Conservation (phyloP, 2,113 vertebrate genomes). For the Gallinago jamesoni region DNA sequence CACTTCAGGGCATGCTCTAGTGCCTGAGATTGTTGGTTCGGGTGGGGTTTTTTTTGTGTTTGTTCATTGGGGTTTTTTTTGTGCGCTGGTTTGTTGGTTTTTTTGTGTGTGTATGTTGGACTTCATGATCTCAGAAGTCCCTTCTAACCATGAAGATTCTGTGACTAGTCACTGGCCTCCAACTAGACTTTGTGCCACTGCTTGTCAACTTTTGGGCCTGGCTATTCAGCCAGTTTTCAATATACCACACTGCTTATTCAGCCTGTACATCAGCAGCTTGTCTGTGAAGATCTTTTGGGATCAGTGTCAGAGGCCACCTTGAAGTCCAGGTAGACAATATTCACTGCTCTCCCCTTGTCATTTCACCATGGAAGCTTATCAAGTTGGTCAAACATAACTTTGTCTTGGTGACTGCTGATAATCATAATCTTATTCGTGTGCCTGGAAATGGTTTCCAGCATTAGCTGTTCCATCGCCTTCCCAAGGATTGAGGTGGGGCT, state of each 20-base stretch:
- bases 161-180: background rate
- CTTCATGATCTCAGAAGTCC: no score
- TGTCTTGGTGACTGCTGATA: background rate
- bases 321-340: background rate
- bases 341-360: background rate
- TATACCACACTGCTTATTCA: background rate
- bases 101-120: no score
- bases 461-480: background rate
- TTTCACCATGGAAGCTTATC: background rate
- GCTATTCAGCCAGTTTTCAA: background rate
- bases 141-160: no score
- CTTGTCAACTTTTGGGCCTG: background rate
- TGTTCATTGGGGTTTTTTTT: no score
- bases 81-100: no score
- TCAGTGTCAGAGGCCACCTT: background rate
- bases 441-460: background rate
- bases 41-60: no score
- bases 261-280: background rate
- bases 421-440: background rate
- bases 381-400: background rate
- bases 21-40: no score
- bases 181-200: background rate
- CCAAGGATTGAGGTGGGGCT: background rate
- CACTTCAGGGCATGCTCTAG: no score
- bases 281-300: background rate